A percentile compares a stretch with the other conserved stretches of the same genome.
Evolutionary conservation across 2,113 vertebrate species (phyloP).

Genomic region (Tyrannus savana): DNA sequence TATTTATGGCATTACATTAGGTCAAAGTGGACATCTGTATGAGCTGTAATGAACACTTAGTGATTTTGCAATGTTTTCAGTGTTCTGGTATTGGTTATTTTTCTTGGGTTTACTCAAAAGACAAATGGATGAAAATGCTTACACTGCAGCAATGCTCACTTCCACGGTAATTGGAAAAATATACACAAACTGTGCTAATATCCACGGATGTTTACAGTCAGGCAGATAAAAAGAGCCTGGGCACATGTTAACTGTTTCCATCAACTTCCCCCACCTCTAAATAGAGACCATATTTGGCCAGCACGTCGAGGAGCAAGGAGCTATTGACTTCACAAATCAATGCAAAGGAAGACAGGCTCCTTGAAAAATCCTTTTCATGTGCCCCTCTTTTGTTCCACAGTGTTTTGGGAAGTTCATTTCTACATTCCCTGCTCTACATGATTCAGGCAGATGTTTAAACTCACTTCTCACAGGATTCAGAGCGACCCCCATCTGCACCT

Average conservation of each 20-base stretch:
- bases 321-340: neutral
- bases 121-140: constrained; percentile 52
- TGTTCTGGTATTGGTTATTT: constrained; percentile 46
- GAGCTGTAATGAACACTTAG: neutral
- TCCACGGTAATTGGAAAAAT: constrained; percentile 58
- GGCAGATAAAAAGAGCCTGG: constrained; percentile 34
- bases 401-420: neutral
- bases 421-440: neutral
- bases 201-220: constrained; percentile 52
- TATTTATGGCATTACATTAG: neutral
- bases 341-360: neutral
- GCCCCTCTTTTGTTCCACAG: neutral
- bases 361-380: neutral
- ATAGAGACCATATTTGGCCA: neutral
- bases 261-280: neutral
- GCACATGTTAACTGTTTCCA: constrained; percentile 39
- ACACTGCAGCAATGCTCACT: constrained; percentile 40
- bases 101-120: constrained; percentile 60
- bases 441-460: constrained; percentile 2
- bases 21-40: constrained; percentile 48
- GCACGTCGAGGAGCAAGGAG: neutral
- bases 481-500: neutral
- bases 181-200: constrained; percentile 46
- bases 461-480: neutral
- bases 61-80: constrained; percentile 31